These are phyloP conservation scores for Tipula helvola DNA, from an alignment of 2,888 invertebrate species.

Conservation along the genomic window DNA sequence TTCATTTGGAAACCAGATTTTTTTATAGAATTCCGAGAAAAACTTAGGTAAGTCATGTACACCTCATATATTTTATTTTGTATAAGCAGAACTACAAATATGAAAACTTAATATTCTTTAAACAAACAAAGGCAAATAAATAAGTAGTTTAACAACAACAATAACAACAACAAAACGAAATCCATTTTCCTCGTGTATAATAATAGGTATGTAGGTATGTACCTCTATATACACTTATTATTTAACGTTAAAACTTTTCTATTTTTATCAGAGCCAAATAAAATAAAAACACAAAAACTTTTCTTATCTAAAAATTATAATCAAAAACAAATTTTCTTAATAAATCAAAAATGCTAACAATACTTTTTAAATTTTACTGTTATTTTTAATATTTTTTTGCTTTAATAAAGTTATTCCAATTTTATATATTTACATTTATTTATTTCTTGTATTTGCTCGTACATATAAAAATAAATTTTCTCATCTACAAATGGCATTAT, in stretches of 20 bases:
- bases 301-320: background rate
- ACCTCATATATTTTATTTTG: no score
- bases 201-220: background rate
- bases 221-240: background rate
- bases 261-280: background rate
- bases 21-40: no score
- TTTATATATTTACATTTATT: background rate
- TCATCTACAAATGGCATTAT: background rate
- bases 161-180: background rate
- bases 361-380: background rate
- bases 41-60: no score
- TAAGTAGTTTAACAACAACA: background rate
- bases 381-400: background rate
- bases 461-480: background rate
- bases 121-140: background rate
- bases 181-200: background rate
- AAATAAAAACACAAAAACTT: background rate
- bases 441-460: background rate
- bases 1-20: no score
- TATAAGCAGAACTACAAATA: no score
- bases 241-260: background rate
- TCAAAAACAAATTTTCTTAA: conserved; percentile 4
- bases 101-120: background rate
- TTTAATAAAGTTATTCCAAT: background rate
- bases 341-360: background rate